Base-by-base conservation (phyloP, 2,888 invertebrate species). In the Acrobeloides nanus region DNA sequence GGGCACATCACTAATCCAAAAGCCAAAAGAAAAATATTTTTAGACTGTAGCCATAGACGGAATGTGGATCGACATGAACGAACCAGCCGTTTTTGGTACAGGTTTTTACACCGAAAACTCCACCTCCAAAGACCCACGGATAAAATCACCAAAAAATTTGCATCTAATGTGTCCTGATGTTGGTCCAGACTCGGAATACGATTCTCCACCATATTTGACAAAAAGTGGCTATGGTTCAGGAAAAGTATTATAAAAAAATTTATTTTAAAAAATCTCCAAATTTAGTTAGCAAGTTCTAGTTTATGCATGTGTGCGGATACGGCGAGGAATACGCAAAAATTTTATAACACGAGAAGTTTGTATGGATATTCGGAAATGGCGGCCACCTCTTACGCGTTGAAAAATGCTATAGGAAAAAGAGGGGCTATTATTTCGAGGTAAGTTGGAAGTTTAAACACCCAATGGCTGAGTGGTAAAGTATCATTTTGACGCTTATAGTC, bases 51-150 rank as follows among this genome's bases (percentile, higher is more conserved):
- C 80, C 3, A 85, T 82, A 65, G 88, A 89, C 68, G 88, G 87
- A 8, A 82, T 83, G 33, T 88, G 88, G 88, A 84, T 88, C 62
- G 85, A 87, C 67, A 88, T 88, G 87, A 87, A 88, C 76, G 88
- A 88, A 72, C 86, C 86, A 0, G 84, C 85, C 0, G 87, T 86
- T 77, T 86, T 87, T 76, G 76, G 57, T 21, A 71, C 69, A 0
- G 12, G 12, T 15, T 29, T 29, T 29, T 10, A 10, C 29, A 29
- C 29, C n/a, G n/a, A n/a, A n/a, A n/a, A n/a, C n/a, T n/a, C n/a
- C n/a, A n/a, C n/a, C n/a, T n/a, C n/a, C n/a, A 70, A 68, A 47
- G 59, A 64, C 12, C 64, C 64, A 8, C 50, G 63, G 42, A 56
- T 46, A 34, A 44, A 48, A 25, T 62, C 65, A 46, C 62, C 62